Evolutionary conservation across 2,888 invertebrate species (phyloP).

Genomic region (Cosmorhoe ocellata): DNA sequence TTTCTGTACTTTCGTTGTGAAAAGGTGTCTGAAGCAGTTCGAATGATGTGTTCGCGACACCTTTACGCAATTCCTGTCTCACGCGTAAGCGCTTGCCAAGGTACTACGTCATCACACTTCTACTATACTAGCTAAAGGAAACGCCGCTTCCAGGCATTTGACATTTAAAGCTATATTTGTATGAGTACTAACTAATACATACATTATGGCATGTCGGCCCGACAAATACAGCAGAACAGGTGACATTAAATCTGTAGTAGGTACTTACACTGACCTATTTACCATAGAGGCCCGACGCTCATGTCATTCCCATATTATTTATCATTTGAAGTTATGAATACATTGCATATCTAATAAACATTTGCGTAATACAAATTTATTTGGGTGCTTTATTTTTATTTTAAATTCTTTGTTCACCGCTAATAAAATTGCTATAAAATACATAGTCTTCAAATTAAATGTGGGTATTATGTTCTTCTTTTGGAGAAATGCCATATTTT

Average conservation of each 20-base stretch:
- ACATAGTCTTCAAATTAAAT: not conserved
- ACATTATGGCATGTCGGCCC: conserved; percentile 26
- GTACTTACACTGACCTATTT: conserved; percentile 61
- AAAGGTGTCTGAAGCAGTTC: conserved; percentile 63
- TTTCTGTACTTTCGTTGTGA: conserved; percentile 69
- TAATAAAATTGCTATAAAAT: not conserved
- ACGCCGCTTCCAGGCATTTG: conserved; percentile 53
- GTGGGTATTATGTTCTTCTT: conserved; percentile 1
- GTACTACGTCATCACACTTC: conserved; percentile 63
- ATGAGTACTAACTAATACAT: conserved; percentile 28
- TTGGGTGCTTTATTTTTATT: not conserved
- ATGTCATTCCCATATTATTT: too few relatives aligned
- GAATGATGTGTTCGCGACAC: conserved; percentile 72
- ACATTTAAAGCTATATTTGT: conserved; percentile 60
- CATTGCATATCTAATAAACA: not conserved
- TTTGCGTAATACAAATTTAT: not conserved
- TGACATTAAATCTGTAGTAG: conserved; percentile 37
- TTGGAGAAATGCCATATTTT: conserved; percentile 20
- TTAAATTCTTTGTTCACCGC: not conserved
- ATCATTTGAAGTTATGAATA: conserved; percentile 15
- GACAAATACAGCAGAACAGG: conserved; percentile 40
- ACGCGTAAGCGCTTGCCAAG: conserved; percentile 72
- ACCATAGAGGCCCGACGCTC: conserved; percentile 31
- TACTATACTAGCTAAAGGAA: conserved; percentile 56
- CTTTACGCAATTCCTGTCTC: conserved; percentile 78